phyloP scores from a whole-genome alignment of 2,797 vertebrate genomes.

The Hypotaenidia okinawae region DNA sequence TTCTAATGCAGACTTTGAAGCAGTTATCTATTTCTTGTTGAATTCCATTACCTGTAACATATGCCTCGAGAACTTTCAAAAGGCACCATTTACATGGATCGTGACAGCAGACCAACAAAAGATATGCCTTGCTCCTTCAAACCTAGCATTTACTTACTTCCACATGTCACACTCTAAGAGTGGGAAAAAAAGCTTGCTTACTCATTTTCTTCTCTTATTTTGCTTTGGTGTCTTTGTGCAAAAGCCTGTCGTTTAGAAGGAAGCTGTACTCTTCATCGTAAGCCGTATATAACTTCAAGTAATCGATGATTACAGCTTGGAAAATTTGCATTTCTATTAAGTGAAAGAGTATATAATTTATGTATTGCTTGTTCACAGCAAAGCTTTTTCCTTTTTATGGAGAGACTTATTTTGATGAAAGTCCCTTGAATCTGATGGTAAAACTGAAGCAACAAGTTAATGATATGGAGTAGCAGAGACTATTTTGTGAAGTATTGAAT shows the following conservation, averaged over 20 bases:
- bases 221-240: neutral
- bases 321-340: neutral
- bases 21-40: neutral
- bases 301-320: neutral
- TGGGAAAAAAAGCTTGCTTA: neutral
- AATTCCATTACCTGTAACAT: neutral
- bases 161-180: neutral
- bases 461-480: neutral
- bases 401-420: neutral
- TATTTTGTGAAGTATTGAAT: neutral
- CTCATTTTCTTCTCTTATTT: neutral
- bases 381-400: neutral
- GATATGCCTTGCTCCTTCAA: neutral
- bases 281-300: neutral
- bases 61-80: neutral
- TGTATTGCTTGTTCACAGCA: neutral
- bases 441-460: conserved; percentile 9
- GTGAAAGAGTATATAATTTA: neutral
- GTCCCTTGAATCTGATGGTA: neutral
- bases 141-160: neutral
- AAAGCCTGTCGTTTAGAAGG: neutral
- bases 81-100: neutral
- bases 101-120: neutral
- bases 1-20: neutral
- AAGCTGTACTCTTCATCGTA: neutral